These are phyloP conservation scores for Embidobia sp. DNA, from an alignment of 2,888 invertebrate genomes.

Conservation along the genomic window DNA sequence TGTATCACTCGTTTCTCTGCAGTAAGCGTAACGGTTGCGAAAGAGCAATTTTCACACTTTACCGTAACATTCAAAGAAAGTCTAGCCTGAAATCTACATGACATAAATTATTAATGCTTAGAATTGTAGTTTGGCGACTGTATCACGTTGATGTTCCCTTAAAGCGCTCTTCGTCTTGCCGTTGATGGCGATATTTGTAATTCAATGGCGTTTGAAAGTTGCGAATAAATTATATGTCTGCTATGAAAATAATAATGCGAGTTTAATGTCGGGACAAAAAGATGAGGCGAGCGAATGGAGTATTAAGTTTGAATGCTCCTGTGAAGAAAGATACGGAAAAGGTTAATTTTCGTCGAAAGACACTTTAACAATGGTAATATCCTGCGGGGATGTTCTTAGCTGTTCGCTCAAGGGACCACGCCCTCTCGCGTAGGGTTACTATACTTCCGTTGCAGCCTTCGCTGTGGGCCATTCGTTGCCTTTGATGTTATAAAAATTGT, in stretches of 20 bases:
- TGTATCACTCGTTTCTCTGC: too few species aligned
- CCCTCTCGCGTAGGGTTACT: slow-evolving; percentile 73
- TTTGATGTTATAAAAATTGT: too few species aligned
- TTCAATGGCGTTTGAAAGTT: slow-evolving; percentile 47
- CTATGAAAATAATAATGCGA: slow-evolving; percentile 45
- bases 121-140: slow-evolving; percentile 2
- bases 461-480: slow-evolving; percentile 63
- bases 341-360: slow-evolving; percentile 65
- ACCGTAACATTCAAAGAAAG: too few species aligned
- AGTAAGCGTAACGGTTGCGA: too few species aligned
- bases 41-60: too few species aligned
- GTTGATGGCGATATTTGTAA: slow-evolving; percentile 39
- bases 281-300: slow-evolving; percentile 8
- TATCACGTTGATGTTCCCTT: slow-evolving; percentile 1
- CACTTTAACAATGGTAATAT: slow-evolving; percentile 55
- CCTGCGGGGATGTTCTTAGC: slow-evolving; percentile 30
- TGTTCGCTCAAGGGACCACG: slow-evolving; percentile 70
- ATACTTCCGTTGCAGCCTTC: slow-evolving; percentile 74
- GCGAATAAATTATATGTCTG: slow-evolving; percentile 51
- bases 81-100: background rate
- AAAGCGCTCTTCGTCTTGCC: too few species aligned
- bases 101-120: background rate
- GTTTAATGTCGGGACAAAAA: slow-evolving; percentile 32
- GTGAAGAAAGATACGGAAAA: slow-evolving; percentile 59
- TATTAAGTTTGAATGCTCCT: slow-evolving; percentile 48